Percentiles rank a stretch among this genome's conserved stretches.
Evolutionary conservation across 2,113 vertebrate species (phyloP).

Genomic region (Pituophis catenifer): DNA sequence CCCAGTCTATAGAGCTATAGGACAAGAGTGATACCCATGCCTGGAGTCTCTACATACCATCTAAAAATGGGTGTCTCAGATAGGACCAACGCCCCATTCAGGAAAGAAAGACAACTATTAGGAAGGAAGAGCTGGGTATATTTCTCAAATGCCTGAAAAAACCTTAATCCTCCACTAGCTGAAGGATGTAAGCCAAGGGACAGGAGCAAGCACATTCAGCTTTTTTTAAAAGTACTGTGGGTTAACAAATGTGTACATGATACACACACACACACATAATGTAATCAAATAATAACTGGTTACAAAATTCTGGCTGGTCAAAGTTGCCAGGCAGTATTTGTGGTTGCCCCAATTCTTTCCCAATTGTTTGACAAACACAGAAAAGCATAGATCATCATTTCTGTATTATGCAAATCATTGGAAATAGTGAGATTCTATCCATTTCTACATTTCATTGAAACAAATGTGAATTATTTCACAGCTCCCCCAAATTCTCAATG

Average conservation of each 20-base stretch:
- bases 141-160: neutral
- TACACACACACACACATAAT: neutral
- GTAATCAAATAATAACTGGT: neutral
- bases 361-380: neutral
- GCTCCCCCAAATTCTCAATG: neutral
- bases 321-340: neutral
- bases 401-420: neutral
- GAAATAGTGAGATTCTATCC: neutral
- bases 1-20: too few species aligned
- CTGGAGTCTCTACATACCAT: too few species aligned
- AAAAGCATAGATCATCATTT: neutral
- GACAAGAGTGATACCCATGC: too few species aligned
- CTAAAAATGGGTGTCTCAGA: too few species aligned
- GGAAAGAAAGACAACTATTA: neutral
- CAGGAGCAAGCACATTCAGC: neutral
- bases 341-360: neutral
- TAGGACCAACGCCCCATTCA: neutral
- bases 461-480: neutral
- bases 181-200: neutral
- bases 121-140: neutral
- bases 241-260: neutral
- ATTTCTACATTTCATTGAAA: neutral
- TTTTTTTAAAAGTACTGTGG: neutral
- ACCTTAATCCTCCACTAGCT: neutral
- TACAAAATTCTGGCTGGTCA: neutral